phyloP scores from a whole-genome alignment of 2,113 vertebrate genomes.

The Strigops habroptila region DNA sequence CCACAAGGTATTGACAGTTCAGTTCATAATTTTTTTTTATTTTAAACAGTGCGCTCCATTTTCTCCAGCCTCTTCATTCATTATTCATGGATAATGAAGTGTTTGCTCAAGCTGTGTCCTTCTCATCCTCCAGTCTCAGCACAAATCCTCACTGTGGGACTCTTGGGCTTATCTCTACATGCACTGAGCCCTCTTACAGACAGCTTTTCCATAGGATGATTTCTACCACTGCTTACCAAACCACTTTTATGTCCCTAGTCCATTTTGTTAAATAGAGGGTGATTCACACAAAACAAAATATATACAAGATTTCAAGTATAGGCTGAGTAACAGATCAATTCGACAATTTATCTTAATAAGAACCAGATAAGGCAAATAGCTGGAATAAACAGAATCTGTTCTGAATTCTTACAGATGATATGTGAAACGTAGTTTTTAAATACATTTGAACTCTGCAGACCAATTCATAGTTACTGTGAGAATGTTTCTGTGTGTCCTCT shows the following conservation, averaged over 20 bases:
- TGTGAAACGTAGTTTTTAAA: background rate
- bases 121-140: slow-evolving; percentile 27
- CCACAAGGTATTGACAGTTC: background rate
- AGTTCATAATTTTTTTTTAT: background rate
- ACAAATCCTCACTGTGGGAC: slow-evolving; percentile 17
- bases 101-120: slow-evolving; percentile 41
- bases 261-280: slow-evolving; percentile 11
- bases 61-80: slow-evolving; percentile 16
- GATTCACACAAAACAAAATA: slow-evolving; percentile 1
- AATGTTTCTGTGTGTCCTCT: background rate
- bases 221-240: slow-evolving; percentile 23
- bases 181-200: background rate
- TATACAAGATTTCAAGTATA: background rate
- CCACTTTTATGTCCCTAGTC: background rate
- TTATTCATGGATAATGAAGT: slow-evolving; percentile 55
- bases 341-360: slow-evolving; percentile 17
- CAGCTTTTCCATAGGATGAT: background rate
- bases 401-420: background rate
- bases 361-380: background rate
- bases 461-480: background rate
- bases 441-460: background rate
- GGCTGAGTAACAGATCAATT: slow-evolving; percentile 1
- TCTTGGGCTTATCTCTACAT: slow-evolving; percentile 2
- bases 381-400: background rate
- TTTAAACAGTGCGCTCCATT: background rate